Base-by-base conservation (phyloP, 2,888 invertebrate species). In the Rutpela maculata region DNA sequence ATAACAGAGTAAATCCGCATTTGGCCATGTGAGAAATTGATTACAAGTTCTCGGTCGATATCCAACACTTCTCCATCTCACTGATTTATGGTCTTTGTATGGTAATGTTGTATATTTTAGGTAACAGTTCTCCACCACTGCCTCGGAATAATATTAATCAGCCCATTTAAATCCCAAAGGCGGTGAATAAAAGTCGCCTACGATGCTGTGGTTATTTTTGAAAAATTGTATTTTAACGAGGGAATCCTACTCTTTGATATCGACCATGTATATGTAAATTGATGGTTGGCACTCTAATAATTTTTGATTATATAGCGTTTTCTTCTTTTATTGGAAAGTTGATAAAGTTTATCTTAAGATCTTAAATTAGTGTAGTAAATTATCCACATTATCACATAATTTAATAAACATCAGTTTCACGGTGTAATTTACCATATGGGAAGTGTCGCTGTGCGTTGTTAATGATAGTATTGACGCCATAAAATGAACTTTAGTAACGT, bases 21-120 rank as follows among this genome's bases (percentile, higher is more conserved):
- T 80, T 84, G 81, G 80, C 86, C 83, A 85, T 84, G 85, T 86
- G 86, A 87, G 86, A 87, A 87, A 87, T 87, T 88, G 87, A 88
- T 88, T 88, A 87, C 82, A 86, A 87, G 83, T 85, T 85, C 84
- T 85, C 73, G 74, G n/a, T 67, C 56, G 71, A 76, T 71, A 76
- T 76, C 82, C 83, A 83, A 84, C 85, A 83, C 83, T 81, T 83
- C 78, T 80, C 79, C 79, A 74, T 71, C 50, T 80, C 72, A 74
- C 82, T 84, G 85, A 86, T 86, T 86, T 86, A 86, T 85, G 83
- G 78, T 76, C 69, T 80, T 83, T 80, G 76, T 85, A 86, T 86
- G 86, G 82, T 86, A 85, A 85, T 86, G 80, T 82, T 86, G 85
- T 86, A 86, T 86, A 86, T 86, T 85, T 86, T 85, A 82, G 83